These are phyloP conservation scores for Nomia melanderi DNA, from an alignment of 1,140 invertebrate genomes.

Conservation along the genomic window DNA sequence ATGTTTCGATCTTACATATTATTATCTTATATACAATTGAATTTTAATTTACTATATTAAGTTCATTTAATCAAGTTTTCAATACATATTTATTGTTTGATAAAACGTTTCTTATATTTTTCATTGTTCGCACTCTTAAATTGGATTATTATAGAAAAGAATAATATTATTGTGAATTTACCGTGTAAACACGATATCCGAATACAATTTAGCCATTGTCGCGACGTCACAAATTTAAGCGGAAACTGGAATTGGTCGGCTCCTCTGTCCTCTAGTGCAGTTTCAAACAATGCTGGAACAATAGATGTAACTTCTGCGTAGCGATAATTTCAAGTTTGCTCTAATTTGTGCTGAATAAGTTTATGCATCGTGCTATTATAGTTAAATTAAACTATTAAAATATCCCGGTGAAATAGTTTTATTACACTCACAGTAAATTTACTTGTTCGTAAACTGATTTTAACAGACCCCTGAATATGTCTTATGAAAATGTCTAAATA, in stretches of 20 bases:
- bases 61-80: no score
- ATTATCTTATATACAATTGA: no score
- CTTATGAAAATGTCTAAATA: no score
- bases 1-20: no score
- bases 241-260: constrained; percentile 41
- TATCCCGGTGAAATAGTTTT: no score
- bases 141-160: background rate
- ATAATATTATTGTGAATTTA: background rate
- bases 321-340: constrained; percentile 27
- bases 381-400: background rate
- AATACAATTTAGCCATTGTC: constrained; percentile 44
- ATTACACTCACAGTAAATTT: no score
- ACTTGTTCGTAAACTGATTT: no score
- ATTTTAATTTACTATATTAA: no score
- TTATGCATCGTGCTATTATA: background rate
- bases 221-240: constrained; percentile 44
- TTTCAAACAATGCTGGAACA: constrained; percentile 42
- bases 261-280: constrained; percentile 30
- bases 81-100: no score
- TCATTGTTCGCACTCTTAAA: no score
- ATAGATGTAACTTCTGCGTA: constrained; percentile 30
- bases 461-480: no score
- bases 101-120: no score
- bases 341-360: constrained; percentile 10
- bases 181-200: background rate